Evolutionary conservation across 2,797 vertebrate genomes (phyloP).

Genomic region (Lemur catta): DNA sequence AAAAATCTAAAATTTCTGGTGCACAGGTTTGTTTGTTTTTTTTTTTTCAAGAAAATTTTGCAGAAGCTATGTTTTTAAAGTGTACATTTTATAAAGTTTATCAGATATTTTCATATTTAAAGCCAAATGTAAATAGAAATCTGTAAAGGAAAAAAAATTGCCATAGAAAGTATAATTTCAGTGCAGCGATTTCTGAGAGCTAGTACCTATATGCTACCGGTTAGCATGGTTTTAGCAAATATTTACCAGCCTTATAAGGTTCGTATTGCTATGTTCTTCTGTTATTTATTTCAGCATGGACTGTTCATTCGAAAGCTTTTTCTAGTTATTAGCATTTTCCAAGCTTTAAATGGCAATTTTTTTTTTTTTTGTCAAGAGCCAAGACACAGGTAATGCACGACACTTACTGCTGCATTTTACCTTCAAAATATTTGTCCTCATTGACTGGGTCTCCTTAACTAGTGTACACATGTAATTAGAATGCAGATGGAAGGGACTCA

Average conservation of each 20-base stretch:
- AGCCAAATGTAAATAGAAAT: slow-evolving; percentile 92
- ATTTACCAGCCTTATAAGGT: slow-evolving; percentile 85
- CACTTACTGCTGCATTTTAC: slow-evolving; percentile 66
- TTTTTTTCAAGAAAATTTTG: slow-evolving; percentile 83
- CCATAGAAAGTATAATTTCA: slow-evolving; percentile 81
- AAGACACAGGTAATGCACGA: slow-evolving; percentile 74
- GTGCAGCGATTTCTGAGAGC: slow-evolving; percentile 80
- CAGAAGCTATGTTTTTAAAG: slow-evolving; percentile 86
- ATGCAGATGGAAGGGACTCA: slow-evolving; percentile 68
- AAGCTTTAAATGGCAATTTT: slow-evolving; percentile 75
- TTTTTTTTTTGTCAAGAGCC: slow-evolving; percentile 67
- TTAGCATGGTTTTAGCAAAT: slow-evolving; percentile 86
- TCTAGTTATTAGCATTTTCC: slow-evolving; percentile 81
- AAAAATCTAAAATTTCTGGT: slow-evolving; percentile 82
- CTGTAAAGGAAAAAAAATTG: slow-evolving; percentile 83
- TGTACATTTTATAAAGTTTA: slow-evolving; percentile 92
- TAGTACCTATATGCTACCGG: slow-evolving; percentile 87
- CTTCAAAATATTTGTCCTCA: slow-evolving; percentile 81
- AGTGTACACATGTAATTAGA: slow-evolving; percentile 65
- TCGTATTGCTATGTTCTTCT: slow-evolving; percentile 82
- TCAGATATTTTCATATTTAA: slow-evolving; percentile 91
- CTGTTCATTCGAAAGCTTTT: slow-evolving; percentile 82
- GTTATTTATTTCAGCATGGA: slow-evolving; percentile 91
- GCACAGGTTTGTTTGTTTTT: slow-evolving; percentile 82
- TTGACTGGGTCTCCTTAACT: slow-evolving; percentile 53